Conservation (phyloP, 30 jellyfish, hydroid and myxozoan species). For the Hydractinia echinata region DNA sequence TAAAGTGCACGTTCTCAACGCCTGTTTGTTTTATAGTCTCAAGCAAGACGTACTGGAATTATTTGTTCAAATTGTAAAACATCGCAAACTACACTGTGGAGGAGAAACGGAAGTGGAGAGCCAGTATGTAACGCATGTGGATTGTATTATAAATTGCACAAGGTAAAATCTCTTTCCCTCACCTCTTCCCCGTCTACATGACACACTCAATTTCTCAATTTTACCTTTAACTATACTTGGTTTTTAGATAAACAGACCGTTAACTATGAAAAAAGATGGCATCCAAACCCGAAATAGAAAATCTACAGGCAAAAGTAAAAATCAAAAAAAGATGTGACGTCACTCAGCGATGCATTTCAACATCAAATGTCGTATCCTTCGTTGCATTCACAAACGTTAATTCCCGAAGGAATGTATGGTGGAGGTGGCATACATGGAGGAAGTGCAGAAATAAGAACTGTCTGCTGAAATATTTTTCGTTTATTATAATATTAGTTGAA, state of each 20-base stretch:
- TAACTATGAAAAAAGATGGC: slow-evolving; percentile 96
- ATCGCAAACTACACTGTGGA: slow-evolving; percentile 98
- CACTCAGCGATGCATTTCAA: neutral
- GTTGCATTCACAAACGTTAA: neutral
- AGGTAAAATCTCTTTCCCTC: slow-evolving; percentile 50
- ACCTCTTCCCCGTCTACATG: neutral
- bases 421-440: neutral
- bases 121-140: slow-evolving; percentile 99
- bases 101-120: slow-evolving; percentile 94
- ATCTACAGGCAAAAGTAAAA: slow-evolving; percentile 80
- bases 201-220: neutral
- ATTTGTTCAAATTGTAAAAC: slow-evolving; percentile 93
- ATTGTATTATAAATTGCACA: slow-evolving; percentile 82
- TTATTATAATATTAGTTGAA: no score
- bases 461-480: neutral
- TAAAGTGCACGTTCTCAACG: no score
- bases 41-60: slow-evolving; percentile 94
- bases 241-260: slow-evolving; percentile 83
- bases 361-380: neutral
- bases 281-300: slow-evolving; percentile 94
- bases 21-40: slow-evolving; percentile 51
- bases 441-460: slow-evolving; percentile 18
- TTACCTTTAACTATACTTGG: no score
- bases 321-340: slow-evolving; percentile 34
- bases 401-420: neutral